phyloP scores from a whole-genome alignment of 2,888 invertebrate genomes.

The Sepiola atlantica region DNA sequence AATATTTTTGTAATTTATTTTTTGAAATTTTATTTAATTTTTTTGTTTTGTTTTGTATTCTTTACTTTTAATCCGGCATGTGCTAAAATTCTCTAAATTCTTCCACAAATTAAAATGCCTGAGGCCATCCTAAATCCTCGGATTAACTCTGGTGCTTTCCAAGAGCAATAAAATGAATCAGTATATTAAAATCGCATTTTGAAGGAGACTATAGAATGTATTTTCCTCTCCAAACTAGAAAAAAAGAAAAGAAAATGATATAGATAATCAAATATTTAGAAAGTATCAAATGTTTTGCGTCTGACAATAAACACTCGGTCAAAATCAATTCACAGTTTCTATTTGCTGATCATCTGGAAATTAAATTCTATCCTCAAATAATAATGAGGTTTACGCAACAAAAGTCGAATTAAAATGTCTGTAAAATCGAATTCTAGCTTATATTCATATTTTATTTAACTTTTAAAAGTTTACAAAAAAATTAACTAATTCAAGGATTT shows the following conservation, averaged over 20 bases:
- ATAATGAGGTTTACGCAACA: too few species aligned
- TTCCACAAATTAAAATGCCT: conserved; percentile 32
- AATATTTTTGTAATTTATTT: too few species aligned
- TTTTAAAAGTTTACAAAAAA: too few species aligned
- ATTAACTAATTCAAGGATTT: too few species aligned
- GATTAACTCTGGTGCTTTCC: neutral
- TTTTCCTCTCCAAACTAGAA: neutral
- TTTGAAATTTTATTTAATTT: too few species aligned
- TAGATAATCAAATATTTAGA: neutral
- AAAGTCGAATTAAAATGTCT: too few species aligned
- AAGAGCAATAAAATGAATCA: conserved; percentile 15
- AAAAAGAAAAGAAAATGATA: neutral
- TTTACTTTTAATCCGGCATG: neutral
- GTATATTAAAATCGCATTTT: neutral
- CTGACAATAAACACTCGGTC: neutral
- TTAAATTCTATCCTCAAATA: neutral
- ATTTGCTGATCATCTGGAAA: neutral
- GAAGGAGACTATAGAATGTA: neutral
- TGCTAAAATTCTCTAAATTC: conserved; percentile 21
- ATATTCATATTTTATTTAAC: too few species aligned
- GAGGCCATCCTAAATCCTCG: neutral
- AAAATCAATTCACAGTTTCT: neutral
- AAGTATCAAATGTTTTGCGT: neutral
- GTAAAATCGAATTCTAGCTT: too few species aligned
- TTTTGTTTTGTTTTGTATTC: neutral